Conservation (phyloP, 2,888 invertebrate species). For the Alloplasta piceator region DNA sequence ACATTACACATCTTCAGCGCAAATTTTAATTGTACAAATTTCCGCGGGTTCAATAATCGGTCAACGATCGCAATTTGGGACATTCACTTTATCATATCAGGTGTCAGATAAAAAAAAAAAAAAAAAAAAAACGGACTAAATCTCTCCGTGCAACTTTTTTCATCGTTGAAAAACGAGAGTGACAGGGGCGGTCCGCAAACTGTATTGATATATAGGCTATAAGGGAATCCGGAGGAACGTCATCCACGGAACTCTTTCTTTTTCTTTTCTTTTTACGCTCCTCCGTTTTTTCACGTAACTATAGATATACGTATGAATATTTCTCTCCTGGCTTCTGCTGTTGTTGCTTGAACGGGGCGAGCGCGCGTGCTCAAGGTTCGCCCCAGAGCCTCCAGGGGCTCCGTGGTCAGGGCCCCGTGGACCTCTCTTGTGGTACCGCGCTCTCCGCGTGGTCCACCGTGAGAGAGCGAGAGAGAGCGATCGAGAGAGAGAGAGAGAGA, state of each 20-base stretch:
- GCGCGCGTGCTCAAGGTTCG: conserved; percentile 72
- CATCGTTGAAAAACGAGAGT: conserved; percentile 8
- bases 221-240: conserved; percentile 20
- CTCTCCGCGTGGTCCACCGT: conserved; percentile 37
- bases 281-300: background rate
- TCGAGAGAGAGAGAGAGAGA: background rate
- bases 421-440: conserved; percentile 54
- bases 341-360: conserved; percentile 55
- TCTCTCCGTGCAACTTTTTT: background rate
- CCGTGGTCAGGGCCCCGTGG: conserved; percentile 67
- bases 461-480: conserved; percentile 26
- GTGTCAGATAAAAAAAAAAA: too few species aligned
- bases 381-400: conserved; percentile 68
- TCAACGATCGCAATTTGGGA: too few species aligned
- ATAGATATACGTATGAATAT: background rate
- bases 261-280: background rate
- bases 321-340: background rate
- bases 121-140: background rate
- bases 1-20: too few species aligned
- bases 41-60: too few species aligned
- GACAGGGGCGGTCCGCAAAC: background rate
- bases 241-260: conserved; percentile 1
- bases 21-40: too few species aligned
- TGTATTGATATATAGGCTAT: conserved; percentile 8
- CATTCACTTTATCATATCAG: too few species aligned